phyloP scores from a whole-genome alignment of 2,113 vertebrate genomes.

The Hiodon alosoides region DNA sequence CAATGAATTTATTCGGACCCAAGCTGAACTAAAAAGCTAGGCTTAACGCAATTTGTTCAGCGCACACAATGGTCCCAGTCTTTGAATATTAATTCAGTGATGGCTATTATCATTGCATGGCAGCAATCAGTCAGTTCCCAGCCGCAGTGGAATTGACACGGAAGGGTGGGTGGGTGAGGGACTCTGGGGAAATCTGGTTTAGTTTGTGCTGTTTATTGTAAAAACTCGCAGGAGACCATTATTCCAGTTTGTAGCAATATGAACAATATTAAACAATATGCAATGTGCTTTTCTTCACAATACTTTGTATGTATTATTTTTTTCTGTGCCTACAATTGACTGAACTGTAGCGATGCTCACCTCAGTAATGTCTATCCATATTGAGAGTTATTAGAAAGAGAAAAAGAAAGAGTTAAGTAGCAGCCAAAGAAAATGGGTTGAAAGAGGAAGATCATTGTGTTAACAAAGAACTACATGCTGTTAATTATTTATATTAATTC shows the following conservation, averaged over 20 bases:
- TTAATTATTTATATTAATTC: neutral
- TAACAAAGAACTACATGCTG: constrained; percentile 1
- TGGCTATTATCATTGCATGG: constrained; percentile 41
- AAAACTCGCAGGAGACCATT: neutral
- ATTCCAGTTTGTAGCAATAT: neutral
- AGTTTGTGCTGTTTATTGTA: neutral
- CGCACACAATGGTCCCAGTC: constrained; percentile 30
- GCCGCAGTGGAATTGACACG: constrained; percentile 32
- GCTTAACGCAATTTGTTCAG: constrained; percentile 47
- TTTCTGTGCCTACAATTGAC: neutral
- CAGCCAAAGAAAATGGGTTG: constrained; percentile 40
- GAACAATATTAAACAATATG: neutral
- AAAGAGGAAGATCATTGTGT: constrained; percentile 37
- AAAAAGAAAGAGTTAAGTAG: constrained; percentile 61
- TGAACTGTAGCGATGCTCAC: constrained; percentile 66
- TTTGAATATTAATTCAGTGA: constrained; percentile 50
- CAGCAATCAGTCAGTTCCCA: constrained; percentile 29
- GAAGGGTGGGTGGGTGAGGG: constrained; percentile 1
- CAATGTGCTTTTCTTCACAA: too few relatives aligned
- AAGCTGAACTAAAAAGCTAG: constrained; percentile 36
- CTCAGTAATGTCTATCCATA: constrained; percentile 92
- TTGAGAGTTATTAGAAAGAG: constrained; percentile 71
- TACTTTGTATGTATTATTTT: neutral
- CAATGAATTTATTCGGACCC: constrained; percentile 37
- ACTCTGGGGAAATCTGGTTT: neutral